A percentile compares a stretch with the other conserved stretches of the same genome.
Evolutionary conservation across 2,113 vertebrate species (phyloP).

Genomic region (Xenopus laevis): DNA sequence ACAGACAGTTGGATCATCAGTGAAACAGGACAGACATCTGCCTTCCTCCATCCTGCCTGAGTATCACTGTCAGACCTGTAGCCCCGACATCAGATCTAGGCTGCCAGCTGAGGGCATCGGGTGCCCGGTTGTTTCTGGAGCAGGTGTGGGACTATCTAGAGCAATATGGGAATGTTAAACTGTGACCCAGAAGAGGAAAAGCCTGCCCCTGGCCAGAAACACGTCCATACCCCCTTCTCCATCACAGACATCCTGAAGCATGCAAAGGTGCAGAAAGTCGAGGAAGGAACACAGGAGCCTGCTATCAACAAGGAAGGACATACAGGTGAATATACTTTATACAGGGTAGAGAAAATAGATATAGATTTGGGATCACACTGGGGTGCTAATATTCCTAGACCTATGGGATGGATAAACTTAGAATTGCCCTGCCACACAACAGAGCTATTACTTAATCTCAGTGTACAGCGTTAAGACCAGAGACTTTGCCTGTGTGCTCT

Average conservation of each 20-base stretch:
- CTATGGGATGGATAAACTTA: not conserved
- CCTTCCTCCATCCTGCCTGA: too few species aligned
- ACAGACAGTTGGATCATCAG: not conserved
- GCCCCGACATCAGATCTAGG: not conserved
- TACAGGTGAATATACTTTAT: slow-evolving; percentile 58
- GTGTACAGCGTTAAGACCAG: too few species aligned
- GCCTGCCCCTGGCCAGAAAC: slow-evolving; percentile 70
- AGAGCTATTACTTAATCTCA: too few species aligned
- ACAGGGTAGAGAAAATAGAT: not conserved
- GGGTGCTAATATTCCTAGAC: not conserved
- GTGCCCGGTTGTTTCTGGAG: not conserved
- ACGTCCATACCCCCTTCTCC: slow-evolving; percentile 88
- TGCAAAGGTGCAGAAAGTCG: slow-evolving; percentile 65
- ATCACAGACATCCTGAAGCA: slow-evolving; percentile 91
- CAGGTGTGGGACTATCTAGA: not conserved
- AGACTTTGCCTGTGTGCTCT: too few species aligned
- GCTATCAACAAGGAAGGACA: slow-evolving; percentile 43
- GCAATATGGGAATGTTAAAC: slow-evolving; percentile 31
- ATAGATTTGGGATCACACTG: not conserved
- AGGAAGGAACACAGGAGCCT: slow-evolving; percentile 43
- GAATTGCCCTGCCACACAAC: too few species aligned
- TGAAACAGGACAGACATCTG: not conserved
- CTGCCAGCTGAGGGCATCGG: not conserved
- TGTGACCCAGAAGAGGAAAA: slow-evolving; percentile 52
- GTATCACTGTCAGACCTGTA: not conserved